Evolutionary conservation across 2,888 invertebrate species (phyloP), one percentile per base, ranked within the genome.

Genomic region (Opisthograptis luteolata): DNA sequence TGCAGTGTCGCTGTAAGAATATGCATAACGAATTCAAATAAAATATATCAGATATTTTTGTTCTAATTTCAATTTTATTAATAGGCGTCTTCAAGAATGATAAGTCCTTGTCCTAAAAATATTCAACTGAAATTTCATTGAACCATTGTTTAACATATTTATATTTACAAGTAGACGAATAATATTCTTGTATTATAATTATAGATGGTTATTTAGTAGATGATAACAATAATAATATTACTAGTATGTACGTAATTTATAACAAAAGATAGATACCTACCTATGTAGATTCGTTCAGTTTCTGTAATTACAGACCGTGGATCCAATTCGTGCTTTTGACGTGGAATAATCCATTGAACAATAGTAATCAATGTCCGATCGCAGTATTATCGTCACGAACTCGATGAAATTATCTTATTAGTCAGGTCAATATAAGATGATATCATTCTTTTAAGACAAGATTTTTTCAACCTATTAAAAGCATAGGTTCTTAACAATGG

Each of bases 361-460:
- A 71, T 73, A 58, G 65, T 65, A 76, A 79, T 74, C 73, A 72
- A 54, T 58, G 55, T 58, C 58, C 62, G 62, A 68, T 77, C 68
- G 66, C 55, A 59, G 52, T 60, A 64, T 69, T 70, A 72, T 66
- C 69, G 73, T 74, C 81, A 78, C 80, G 79, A 76, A 76, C 66
- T 42, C 62, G 58, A 66, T 69, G 64, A 72, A 72, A 76, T 68
- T 63, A 62, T 66, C 74, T 70, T 64, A 62, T 69, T 61, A 55
- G 58, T 46, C 49, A 55, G 52, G 54, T 25, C 35, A 37, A 57
- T 44, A 49, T 55, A 55, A 55, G 50, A 62, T 64, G 41, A 30
- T 41, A 48, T 34, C 40, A 27, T 7, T 12, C n/a, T 30, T 12
- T 13, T 5, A 3, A 25, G 9, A 14, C 1, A 25, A 15, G 3